Percentiles rank a stretch among this genome's conserved stretches.
Conservation (phyloP, 2,113 vertebrate genomes). For the Furnarius figulus region DNA sequence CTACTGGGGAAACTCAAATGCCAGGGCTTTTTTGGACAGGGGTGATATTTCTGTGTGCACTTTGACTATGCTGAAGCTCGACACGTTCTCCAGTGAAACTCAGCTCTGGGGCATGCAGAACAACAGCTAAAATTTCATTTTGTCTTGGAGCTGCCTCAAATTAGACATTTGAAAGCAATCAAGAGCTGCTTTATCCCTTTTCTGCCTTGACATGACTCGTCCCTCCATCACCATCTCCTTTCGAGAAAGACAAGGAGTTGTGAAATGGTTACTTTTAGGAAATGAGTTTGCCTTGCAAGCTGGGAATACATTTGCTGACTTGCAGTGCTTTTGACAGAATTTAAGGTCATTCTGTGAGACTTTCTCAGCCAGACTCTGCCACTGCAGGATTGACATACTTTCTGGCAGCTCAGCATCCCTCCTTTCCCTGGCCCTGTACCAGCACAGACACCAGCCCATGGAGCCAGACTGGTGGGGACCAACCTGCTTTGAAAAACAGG, state of each 20-base stretch:
- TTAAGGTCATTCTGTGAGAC: rapidly evolving
- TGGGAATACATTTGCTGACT: rapidly evolving
- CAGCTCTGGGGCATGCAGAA: neutral
- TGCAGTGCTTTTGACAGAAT: rapidly evolving
- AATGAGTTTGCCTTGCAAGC: neutral
- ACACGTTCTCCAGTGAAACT: neutral
- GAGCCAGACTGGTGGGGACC: neutral
- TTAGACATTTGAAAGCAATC: neutral
- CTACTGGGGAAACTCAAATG: neutral
- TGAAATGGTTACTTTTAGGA: neutral
- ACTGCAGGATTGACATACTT: neutral
- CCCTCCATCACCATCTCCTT: neutral
- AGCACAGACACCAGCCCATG: neutral
- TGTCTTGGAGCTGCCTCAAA: neutral
- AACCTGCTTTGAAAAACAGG: neutral
- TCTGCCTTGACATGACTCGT: neutral
- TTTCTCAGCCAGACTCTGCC: neutral
- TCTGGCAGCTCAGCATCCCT: neutral
- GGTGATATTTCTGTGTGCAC: neutral
- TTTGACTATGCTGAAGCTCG: neutral
- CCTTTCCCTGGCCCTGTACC: neutral
- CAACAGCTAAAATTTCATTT: neutral
- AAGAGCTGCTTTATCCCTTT: neutral
- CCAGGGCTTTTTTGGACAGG: neutral
- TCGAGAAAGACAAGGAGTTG: neutral